Evolutionary conservation across 64 coral and sea anemone genomes (phyloP).

Genomic region (Catalaphyllia jardinei): DNA sequence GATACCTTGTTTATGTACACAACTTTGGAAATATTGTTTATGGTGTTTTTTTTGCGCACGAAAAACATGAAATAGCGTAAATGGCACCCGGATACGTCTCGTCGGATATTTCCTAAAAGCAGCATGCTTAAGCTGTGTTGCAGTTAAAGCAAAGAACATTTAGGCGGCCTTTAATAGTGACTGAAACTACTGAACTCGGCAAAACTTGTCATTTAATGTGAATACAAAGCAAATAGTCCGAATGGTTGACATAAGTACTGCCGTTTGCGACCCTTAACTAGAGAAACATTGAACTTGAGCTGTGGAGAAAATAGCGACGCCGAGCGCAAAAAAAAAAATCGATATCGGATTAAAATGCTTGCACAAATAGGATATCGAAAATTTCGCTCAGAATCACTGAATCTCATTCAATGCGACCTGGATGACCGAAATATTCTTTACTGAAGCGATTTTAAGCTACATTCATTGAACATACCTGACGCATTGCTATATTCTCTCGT

Average conservation of each 20-base stretch:
- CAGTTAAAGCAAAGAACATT: not conserved
- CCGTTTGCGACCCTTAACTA: not conserved
- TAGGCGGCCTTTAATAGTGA: not conserved
- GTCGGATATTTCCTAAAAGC: not conserved
- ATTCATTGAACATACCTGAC: constrained; percentile 8
- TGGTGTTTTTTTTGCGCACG: not conserved
- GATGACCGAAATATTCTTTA: not conserved
- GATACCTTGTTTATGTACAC: no score
- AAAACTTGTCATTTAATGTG: not conserved
- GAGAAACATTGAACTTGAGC: no score
- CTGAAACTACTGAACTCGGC: not conserved
- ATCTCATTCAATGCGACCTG: not conserved
- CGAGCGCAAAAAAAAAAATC: not conserved
- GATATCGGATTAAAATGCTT: not conserved
- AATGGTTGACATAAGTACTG: not conserved
- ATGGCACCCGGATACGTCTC: not conserved
- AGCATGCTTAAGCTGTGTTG: not conserved
- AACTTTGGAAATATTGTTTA: not conserved
- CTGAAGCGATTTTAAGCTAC: not conserved
- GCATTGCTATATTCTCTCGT: not conserved
- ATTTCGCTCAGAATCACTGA: not conserved
- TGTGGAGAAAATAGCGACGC: not conserved
- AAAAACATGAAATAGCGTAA: not conserved
- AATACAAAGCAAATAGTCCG: constrained; percentile 10
- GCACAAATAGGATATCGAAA: not conserved